Evolutionary conservation across 2,888 invertebrate species (phyloP).

Genomic region (Acleris literana): DNA sequence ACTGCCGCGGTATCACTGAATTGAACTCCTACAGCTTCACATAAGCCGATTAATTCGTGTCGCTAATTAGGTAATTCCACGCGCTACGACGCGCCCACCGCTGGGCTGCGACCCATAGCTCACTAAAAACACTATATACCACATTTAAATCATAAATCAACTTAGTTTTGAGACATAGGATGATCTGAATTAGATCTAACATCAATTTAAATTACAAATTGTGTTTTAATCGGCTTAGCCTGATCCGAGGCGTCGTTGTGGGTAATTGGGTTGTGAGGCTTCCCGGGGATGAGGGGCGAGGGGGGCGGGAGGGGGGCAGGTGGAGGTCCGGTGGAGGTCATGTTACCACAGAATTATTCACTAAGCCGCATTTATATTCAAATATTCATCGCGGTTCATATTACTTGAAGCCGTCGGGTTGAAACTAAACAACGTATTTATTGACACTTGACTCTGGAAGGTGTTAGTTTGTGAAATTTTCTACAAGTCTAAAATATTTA

Average conservation of each 20-base stretch:
- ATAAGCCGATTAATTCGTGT: conserved; percentile 38
- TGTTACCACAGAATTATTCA: conserved; percentile 32
- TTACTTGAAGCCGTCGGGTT: too few species aligned
- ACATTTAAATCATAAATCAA: not conserved
- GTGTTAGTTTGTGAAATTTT: too few species aligned
- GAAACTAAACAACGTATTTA: too few species aligned
- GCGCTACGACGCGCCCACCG: not conserved
- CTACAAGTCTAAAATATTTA: too few species aligned
- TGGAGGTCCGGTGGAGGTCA: conserved; percentile 22
- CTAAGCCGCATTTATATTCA: not conserved
- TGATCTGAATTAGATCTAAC: conserved; percentile 16
- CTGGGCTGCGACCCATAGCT: too few species aligned
- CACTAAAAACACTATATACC: too few species aligned
- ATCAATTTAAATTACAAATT: conserved; percentile 33
- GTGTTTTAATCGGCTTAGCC: conserved; percentile 34
- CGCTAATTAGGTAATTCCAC: conserved; percentile 37
- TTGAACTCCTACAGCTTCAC: conserved; percentile 30
- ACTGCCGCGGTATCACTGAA: too few species aligned
- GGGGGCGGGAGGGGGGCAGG: not conserved
- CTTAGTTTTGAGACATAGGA: not conserved
- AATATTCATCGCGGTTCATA: too few species aligned
- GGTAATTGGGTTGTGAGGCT: conserved; percentile 34
- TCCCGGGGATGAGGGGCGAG: not conserved
- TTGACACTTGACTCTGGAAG: too few species aligned
- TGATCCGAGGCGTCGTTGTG: conserved; percentile 31